Base-by-base conservation (phyloP, 2,888 invertebrate genomes). In the Drosophila pseudotalamancana region DNA sequence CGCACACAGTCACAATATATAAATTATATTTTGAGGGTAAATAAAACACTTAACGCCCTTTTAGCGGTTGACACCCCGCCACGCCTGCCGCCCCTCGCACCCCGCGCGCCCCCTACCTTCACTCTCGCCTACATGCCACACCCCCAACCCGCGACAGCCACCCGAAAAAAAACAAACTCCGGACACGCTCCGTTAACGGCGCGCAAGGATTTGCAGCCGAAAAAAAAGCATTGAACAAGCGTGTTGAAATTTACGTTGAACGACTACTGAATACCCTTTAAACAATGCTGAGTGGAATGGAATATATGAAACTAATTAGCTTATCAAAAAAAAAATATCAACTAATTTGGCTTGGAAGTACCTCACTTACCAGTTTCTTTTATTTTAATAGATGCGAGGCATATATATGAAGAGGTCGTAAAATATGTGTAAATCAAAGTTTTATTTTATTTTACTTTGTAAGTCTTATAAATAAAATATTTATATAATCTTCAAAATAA, bases 1-100 rank as follows among this genome's bases (percentile, higher is more conserved):
- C 46, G 40, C 34, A 42, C 42, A 51, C 56, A 42, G 57, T 64
- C 18, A 53, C 79, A 69, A 76, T 78, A 83, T 83, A 83, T 83
- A 83, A 83, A 83, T 83, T 83, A 86, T 86, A 86, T 83, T 83
- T 83, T 69, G 81, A 83, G 83, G 84, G 83, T 86, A 83, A 83
- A 83, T 83, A 83, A 83, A 83, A 86, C 83, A 83, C 83, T 83
- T 83, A 83, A 86, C 83, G 83, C 86, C 86, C 83, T 83, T 83
- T 83, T 83, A 83, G 83, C 83, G 86, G 83, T 83, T 86, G 71
- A 83, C 69, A 76, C 78, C 68, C 77, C 46, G 25, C 27, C 19
- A 31, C 48, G 40, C 27, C 37, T 16, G 21, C 31, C 23, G 32
- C 21, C 32, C 32, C 6, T 12, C 1, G 53, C 16, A 32, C 14